Evolutionary conservation across 2,797 vertebrate genomes (phyloP).

Genomic region (Enteromius fasciolatus): DNA sequence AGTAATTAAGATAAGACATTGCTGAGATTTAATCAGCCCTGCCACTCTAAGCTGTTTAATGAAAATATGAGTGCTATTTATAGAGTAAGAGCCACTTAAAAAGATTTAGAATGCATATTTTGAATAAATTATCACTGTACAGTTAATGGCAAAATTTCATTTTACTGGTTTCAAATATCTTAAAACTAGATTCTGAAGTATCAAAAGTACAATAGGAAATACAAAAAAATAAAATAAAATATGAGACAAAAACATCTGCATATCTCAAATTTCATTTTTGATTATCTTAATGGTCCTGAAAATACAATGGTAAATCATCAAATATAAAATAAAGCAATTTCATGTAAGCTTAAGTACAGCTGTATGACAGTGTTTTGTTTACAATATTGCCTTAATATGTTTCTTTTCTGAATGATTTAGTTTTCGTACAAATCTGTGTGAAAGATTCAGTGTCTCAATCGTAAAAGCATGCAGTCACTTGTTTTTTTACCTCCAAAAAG

Average conservation of each 20-base stretch:
- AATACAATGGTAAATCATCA: neutral
- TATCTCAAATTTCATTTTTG: neutral
- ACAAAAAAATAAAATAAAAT: neutral
- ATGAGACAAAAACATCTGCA: neutral
- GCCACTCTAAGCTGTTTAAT: conserved; percentile 17
- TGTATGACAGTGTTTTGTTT: neutral
- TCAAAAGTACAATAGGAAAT: neutral
- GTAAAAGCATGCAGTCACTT: neutral
- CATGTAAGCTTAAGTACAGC: neutral
- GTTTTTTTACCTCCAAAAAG: neutral
- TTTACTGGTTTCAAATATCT: neutral
- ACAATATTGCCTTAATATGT: neutral
- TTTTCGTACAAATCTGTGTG: neutral
- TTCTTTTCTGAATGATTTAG: neutral
- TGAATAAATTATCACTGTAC: conserved; percentile 1
- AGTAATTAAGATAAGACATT: conserved; percentile 43
- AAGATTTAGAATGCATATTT: neutral
- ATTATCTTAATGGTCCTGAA: neutral
- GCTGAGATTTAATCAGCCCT: conserved; percentile 44
- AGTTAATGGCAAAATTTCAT: neutral
- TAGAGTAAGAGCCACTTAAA: conserved; percentile 23
- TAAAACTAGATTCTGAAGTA: neutral
- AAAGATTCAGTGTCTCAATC: neutral
- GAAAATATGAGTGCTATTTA: conserved; percentile 29
- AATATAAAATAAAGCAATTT: neutral